Base-by-base conservation (phyloP, 2,113 vertebrate genomes). In the Beaufortia kweichowensis region DNA sequence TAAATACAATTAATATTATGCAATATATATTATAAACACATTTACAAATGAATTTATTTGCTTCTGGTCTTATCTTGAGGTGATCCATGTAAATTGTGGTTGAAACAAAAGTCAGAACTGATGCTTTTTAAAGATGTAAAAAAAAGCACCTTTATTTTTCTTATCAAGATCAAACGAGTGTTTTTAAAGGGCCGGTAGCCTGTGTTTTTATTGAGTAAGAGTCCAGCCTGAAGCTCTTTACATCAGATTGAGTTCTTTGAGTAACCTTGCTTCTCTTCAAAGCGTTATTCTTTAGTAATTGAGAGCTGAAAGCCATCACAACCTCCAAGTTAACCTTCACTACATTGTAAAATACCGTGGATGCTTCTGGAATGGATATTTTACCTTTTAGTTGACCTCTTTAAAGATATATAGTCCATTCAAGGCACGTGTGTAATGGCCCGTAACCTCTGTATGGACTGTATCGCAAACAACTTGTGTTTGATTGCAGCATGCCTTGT, bases 91-190 rank as follows among this genome's bases (percentile, higher is more conserved):
- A n/a, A n/a, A n/a, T n/a, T n/a, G n/a, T n/a, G n/a, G n/a, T n/a
- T n/a, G n/a, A n/a, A n/a, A n/a, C n/a, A n/a, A n/a, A n/a, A n/a
- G n/a, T n/a, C n/a, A n/a, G n/a, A n/a, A n/a, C n/a, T n/a, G n/a
- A n/a, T n/a, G n/a, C n/a, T n/a, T n/a, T n/a, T n/a, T n/a, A n/a
- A n/a, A n/a, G n/a, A n/a, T n/a, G n/a, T n/a, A n/a, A n/a, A n/a
- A n/a, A n/a, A 33, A 59, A 72, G 28, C 6, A 3, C 4, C 33
- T 72, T 72, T 59, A 19, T 72, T 70, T 24, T 56, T 12, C 28
- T n/a, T n/a, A 33, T 39, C 67, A 26, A 50, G 50, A 70, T 70
- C 67, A 70, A 70, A 70, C 24, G 50, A 39, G 33, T 7, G 14
- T 2, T 59, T 21, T 57, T 59, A 53, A 71, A 72, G 26, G 53